phyloP scores from a whole-genome alignment of 2,113 vertebrate genomes.

The Astur gentilis region DNA sequence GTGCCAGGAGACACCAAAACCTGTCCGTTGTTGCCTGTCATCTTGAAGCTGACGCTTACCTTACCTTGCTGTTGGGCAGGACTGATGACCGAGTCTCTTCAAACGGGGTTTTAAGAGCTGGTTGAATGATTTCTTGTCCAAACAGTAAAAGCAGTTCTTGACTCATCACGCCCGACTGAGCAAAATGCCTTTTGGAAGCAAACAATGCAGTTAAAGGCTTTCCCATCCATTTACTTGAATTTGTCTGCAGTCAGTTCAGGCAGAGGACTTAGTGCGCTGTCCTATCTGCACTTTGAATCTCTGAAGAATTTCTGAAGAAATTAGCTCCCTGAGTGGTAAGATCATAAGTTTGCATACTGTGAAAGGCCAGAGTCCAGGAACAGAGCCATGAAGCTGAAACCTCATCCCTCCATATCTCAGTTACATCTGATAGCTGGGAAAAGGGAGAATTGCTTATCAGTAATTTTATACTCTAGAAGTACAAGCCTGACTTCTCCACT shows the following conservation, averaged over 20 bases:
- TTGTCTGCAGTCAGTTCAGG: background rate
- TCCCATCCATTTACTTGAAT: background rate
- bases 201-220: background rate
- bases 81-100: background rate
- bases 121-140: background rate
- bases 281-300: slow-evolving; percentile 18
- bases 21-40: background rate
- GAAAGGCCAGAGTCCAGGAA: background rate
- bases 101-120: background rate
- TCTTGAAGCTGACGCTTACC: background rate
- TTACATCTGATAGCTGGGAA: slow-evolving; percentile 13
- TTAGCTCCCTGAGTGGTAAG: background rate
- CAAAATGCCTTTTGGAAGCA: background rate
- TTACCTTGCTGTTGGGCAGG: background rate
- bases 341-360: background rate
- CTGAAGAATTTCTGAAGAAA: slow-evolving; percentile 24
- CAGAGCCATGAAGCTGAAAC: background rate
- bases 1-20: background rate
- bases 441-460: slow-evolving; percentile 8
- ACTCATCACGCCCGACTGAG: background rate
- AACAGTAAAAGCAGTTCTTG: background rate
- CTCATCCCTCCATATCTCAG: background rate
- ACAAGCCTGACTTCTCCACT: background rate
- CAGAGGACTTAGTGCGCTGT: background rate
- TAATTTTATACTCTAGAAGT: slow-evolving; percentile 22